Conservation (phyloP, 2,888 invertebrate genomes). For the Pachliopta kotzebuea region DNA sequence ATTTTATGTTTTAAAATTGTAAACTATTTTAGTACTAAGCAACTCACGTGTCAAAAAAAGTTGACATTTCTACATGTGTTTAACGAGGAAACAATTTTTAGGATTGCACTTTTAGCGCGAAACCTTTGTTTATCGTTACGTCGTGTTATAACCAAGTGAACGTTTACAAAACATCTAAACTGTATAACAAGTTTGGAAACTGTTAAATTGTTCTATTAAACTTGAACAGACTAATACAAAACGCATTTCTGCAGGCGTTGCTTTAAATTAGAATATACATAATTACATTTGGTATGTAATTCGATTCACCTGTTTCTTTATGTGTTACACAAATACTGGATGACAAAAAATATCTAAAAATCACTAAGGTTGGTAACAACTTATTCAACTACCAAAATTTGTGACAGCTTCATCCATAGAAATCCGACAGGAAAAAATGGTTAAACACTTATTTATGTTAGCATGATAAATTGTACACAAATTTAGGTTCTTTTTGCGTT, state of each 20-base stretch:
- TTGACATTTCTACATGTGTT: neutral
- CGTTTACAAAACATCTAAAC: conserved; percentile 27
- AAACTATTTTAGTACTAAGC: neutral
- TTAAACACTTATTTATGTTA: too few species aligned
- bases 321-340: too few species aligned
- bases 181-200: conserved; percentile 27
- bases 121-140: conserved; percentile 20
- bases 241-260: conserved; percentile 4
- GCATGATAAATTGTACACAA: too few species aligned
- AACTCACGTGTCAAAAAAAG: neutral
- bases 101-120: neutral
- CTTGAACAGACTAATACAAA: neutral
- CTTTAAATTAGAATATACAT: neutral
- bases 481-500: too few species aligned
- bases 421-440: neutral
- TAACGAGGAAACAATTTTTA: neutral
- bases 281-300: too few species aligned
- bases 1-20: too few species aligned
- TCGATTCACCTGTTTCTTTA: too few species aligned
- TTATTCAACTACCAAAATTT: neutral
- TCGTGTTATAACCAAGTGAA: conserved; percentile 11
- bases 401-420: neutral
- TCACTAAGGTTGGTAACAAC: neutral
- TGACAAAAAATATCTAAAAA: too few species aligned
- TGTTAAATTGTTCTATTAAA: conserved; percentile 1